Conservation (phyloP, 2,113 vertebrate species). For the Eptatretus burgeri region DNA sequence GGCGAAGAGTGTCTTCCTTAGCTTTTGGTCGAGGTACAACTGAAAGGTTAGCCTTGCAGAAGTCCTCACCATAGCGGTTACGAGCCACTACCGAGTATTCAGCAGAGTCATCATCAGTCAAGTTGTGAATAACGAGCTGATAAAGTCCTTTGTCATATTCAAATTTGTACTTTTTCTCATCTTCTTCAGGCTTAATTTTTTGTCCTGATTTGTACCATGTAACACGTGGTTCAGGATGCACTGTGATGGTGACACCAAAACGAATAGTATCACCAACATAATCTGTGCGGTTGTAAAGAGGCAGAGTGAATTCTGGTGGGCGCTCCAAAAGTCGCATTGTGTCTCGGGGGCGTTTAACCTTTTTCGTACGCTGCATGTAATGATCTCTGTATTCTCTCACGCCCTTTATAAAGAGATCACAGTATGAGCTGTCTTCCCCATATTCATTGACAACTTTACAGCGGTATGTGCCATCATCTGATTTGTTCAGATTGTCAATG, state of each 20-base stretch:
- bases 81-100: slow-evolving; percentile 67
- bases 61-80: slow-evolving; percentile 71
- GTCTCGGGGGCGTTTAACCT: slow-evolving; percentile 58
- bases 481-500: slow-evolving; percentile 41
- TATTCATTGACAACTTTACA: slow-evolving; percentile 86
- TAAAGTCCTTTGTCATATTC: slow-evolving; percentile 71
- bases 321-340: slow-evolving; percentile 56
- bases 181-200: slow-evolving; percentile 54
- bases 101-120: slow-evolving; percentile 48
- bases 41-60: slow-evolving; percentile 69
- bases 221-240: slow-evolving; percentile 79
- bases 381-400: slow-evolving; percentile 53
- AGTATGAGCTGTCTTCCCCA: slow-evolving; percentile 69
- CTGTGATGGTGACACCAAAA: slow-evolving; percentile 77
- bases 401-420: slow-evolving; percentile 53
- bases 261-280: slow-evolving; percentile 58
- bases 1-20: slow-evolving; percentile 53
- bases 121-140: slow-evolving; percentile 43
- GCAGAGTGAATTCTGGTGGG: slow-evolving; percentile 87
- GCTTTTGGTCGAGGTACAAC: slow-evolving; percentile 49
- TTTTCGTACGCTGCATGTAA: slow-evolving; percentile 50
- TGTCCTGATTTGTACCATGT: slow-evolving; percentile 85
- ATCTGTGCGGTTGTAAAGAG: slow-evolving; percentile 50
- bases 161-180: slow-evolving; percentile 73
- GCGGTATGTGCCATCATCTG: slow-evolving; percentile 75